Evolutionary conservation across 2,797 vertebrate genomes (phyloP), one percentile per base, ranked within the genome.

Genomic region (Eupleurogrammus muticus): DNA sequence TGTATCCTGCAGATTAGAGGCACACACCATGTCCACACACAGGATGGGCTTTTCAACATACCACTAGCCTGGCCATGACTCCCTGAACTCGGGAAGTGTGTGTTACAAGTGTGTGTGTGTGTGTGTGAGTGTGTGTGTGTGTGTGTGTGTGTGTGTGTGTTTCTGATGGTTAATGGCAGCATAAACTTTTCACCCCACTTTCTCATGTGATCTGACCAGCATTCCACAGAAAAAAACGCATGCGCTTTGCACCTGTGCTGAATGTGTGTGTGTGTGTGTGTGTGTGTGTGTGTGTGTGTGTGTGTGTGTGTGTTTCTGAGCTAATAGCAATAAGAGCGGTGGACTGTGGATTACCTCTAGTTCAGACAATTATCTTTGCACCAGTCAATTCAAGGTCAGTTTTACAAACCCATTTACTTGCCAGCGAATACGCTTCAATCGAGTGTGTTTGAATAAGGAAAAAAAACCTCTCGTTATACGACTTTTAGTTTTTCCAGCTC

Each of bases 131-230:
- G 21, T 51, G 19, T 36, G 61, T 64, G 44, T 56, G 32, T 47
- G 44, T 51, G 36, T 57, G 52, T 38, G 52, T 19, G n/a, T n/a
- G 47, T 36, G 49, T 42, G 58, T 21, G 28, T 64, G 82, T 80
- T 80, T 75, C 57, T 75, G n/a, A 75, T 82, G 70, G 53, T 80
- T 83, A 81, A 86, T 81, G 67, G 55, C 78, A 79, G 72, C 19
- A 21, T 91, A 85, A 90, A 92, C 89, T 89, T 91, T 91, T 91
- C 85, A 92, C 82, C 82, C 81, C 76, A 23, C 61, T 84, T 81
- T 84, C 77, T 80, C 80, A 87, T 87, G 84, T 89, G 87, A 90
- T 88, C 63, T 42, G 75, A 81, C 73, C 75, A 58, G 73, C 73
- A 83, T 82, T 87, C 79, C 76, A 73, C 5, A 6, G 58, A 70